Percentiles rank a stretch among this genome's conserved stretches.
These are phyloP conservation scores for Drosophila auraria DNA, from an alignment of 1,140 invertebrate genomes.

Conservation along the genomic window DNA sequence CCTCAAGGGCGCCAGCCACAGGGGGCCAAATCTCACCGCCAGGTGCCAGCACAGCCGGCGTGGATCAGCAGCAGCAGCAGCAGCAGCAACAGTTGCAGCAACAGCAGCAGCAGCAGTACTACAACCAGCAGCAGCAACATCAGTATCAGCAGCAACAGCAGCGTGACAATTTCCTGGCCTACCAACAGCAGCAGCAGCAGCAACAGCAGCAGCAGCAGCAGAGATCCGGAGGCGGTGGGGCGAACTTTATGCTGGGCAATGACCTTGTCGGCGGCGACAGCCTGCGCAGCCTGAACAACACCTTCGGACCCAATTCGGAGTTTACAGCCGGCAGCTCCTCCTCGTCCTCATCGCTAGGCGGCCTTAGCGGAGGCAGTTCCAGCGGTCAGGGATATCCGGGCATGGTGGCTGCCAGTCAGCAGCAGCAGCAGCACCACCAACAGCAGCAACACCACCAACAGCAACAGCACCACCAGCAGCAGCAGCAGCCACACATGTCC, in stretches of 20 bases:
- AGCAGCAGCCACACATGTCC: conserved; percentile 67
- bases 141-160: conserved; percentile 74
- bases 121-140: conserved; percentile 69
- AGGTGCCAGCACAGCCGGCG: conserved; percentile 69
- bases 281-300: conserved; percentile 81
- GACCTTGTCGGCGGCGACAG: conserved; percentile 78
- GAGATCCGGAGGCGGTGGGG: conserved; percentile 42
- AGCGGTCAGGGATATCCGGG: conserved; percentile 66
- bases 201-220: conserved; percentile 60
- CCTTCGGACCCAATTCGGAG: conserved; percentile 82
- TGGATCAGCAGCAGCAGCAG: conserved; percentile 48
- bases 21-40: conserved; percentile 85
- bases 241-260: conserved; percentile 80
- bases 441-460: conserved; percentile 47
- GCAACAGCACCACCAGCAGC: conserved; percentile 61
- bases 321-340: conserved; percentile 67
- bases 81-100: conserved; percentile 54
- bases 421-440: conserved; percentile 52
- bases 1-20: conserved; percentile 85
- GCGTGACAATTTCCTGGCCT: conserved; percentile 67
- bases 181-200: conserved; percentile 67
- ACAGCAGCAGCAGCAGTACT: conserved; percentile 58
- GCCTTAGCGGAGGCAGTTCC: conserved; percentile 73
- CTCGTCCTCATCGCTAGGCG: conserved; percentile 39
- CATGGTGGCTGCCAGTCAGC: conserved; percentile 70